Base-by-base conservation (phyloP, 2,797 vertebrate genomes). In the Yasuhikotakia modesta region DNA sequence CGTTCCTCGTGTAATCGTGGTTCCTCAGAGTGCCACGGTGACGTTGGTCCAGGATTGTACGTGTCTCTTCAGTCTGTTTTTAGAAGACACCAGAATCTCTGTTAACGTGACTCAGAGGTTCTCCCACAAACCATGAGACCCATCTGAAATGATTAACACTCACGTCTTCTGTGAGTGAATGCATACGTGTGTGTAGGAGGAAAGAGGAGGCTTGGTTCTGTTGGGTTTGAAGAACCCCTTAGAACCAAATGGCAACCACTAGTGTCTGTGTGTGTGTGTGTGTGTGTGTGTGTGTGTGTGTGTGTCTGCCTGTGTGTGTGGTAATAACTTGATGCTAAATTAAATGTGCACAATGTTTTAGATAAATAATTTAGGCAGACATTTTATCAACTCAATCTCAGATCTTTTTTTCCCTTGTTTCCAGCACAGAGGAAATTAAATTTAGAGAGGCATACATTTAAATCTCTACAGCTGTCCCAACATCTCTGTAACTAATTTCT, bases 101-200 rank as follows among this genome's bases (percentile, higher is more conserved):
- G 66, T 48, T 69, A 52, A 50, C 63, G 70, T 85, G 84, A 84
- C 64, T 84, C 82, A 77, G 70, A 61, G 69, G 60, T 21, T 16
- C 65, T 68, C 75, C 75, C 57, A 48, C 81, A 69, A 70, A 73
- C 79, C 68, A 79, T 67, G 32, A 79, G 72, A 32, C 60, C 48
- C 64, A 27, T 77, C 69, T 70, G 45, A 19, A 27, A 24, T 67
- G 68, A 22, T 71, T 71, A 66, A 74, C 66, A 63, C 65, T 73
- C 27, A 11, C 10, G 27, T 21, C 13, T 70, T 24, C 19, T 19
- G 10, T 73, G 57, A 70, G 39, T 6, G 19, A 17, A 5, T 39
- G 45, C 58, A 35, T 79, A 45, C 45, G 64, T 21, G 35, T 57
- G 65, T 74, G 60, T 70, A 43, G 43, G 52, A 12, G 55, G 65